Evolutionary conservation across 2,113 vertebrate genomes (phyloP).

Genomic region (Hippopotamus amphibius): DNA sequence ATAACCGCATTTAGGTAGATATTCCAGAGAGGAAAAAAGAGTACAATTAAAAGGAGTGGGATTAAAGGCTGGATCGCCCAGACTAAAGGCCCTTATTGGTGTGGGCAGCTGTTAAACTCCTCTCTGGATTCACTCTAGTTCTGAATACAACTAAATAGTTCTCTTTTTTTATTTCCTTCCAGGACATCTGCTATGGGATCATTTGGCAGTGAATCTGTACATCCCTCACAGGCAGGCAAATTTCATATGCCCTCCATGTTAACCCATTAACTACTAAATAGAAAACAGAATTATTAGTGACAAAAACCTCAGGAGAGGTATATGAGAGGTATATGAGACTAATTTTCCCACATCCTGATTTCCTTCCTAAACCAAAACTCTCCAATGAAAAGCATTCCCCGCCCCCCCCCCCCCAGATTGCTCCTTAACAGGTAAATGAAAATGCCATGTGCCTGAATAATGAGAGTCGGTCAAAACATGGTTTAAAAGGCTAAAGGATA

Average conservation of each 20-base stretch:
- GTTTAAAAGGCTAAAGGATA: slow-evolving; percentile 3
- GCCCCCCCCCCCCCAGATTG: background rate
- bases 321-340: background rate
- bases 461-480: slow-evolving; percentile 37
- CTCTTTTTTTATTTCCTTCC: background rate
- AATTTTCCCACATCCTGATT: background rate
- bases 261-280: background rate
- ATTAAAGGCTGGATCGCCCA: background rate
- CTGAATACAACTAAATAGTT: background rate
- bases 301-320: background rate
- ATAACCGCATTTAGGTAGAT: background rate
- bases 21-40: background rate
- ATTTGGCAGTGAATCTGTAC: background rate
- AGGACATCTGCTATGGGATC: slow-evolving; percentile 6
- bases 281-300: background rate
- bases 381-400: background rate
- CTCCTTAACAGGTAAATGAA: slow-evolving; percentile 51
- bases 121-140: background rate
- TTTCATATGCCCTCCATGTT: background rate
- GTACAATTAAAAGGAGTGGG: background rate
- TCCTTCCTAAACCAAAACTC: slow-evolving; percentile 2
- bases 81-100: background rate
- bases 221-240: background rate
- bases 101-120: background rate
- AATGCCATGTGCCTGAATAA: background rate